Evolutionary conservation across 2,888 invertebrate genomes (phyloP).

Genomic region (Dryomyza anilis): DNA sequence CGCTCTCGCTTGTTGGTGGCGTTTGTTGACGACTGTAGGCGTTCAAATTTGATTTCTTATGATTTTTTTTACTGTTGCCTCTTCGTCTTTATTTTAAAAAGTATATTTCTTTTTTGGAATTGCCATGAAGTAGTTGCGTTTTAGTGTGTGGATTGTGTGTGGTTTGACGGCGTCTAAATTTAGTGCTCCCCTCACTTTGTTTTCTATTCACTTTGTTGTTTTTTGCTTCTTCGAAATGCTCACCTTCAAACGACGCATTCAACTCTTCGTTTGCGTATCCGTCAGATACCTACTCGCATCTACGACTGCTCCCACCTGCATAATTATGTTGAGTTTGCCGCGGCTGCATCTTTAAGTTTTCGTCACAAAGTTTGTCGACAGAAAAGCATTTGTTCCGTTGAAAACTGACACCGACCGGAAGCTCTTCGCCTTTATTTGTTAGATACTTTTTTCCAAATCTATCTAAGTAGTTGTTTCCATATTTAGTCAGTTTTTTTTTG

Average conservation of each 20-base stretch:
- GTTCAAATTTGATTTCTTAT: slow-evolving; percentile 8
- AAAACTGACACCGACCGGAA: slow-evolving; percentile 38
- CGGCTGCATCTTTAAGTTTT: too few species aligned
- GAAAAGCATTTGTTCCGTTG: slow-evolving; percentile 17
- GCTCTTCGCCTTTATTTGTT: slow-evolving; percentile 14
- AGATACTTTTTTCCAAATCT: not conserved
- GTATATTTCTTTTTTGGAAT: not conserved
- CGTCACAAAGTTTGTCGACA: too few species aligned
- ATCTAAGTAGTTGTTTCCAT: not conserved
- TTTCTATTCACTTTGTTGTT: not conserved
- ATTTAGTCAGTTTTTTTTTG: not conserved
- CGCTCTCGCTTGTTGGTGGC: slow-evolving; percentile 17
- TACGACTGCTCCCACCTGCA: slow-evolving; percentile 5
- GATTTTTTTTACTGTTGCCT: not conserved
- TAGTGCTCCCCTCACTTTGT: not conserved
- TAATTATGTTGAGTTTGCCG: not conserved
- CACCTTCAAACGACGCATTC: slow-evolving; percentile 7
- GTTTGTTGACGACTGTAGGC: slow-evolving; percentile 29
- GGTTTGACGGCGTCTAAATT: slow-evolving; percentile 14
- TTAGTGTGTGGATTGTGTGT: too few species aligned
- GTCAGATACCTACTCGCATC: too few species aligned
- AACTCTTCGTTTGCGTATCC: too few species aligned
- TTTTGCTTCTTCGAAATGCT: not conserved
- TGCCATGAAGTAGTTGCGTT: too few species aligned
- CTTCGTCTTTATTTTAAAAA: not conserved